Evolutionary conservation across 1,140 invertebrate genomes (phyloP), one percentile per base, ranked within the genome.

Genomic region (Oreohelix idahoensis): DNA sequence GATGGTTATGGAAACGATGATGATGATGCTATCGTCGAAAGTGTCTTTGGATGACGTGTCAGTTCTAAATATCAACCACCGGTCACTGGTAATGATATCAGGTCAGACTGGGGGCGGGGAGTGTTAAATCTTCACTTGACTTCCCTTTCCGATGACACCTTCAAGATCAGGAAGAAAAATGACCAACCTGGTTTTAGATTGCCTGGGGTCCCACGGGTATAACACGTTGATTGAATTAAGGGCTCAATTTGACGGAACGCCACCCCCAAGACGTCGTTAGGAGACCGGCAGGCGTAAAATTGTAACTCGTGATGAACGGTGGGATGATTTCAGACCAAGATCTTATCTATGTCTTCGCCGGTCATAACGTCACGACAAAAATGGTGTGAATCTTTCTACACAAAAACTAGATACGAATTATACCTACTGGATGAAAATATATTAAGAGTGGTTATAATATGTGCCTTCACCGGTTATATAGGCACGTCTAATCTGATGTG

Each of bases 211-310:
- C 63, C 63, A 8, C 5, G 63, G 63, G 63, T 35, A 66, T 4
- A 66, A 35, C 8, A 8, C 63, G 29, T 17, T 66, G 63, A 66
- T 66, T 29, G 17, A 66, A 66, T 66, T 66, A 66, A 66, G 63
- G 63, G 63, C 20, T 66, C 63, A 66, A 66, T 66, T 66, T 66
- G 63, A 66, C 63, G 63, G 63, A 66, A 32, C 63, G 63, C 5
- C 63, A 66, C 63, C 29, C 32, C 63, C n/a, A 66, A 5, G 63
- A 66, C 2, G 11, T 35, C n/a, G n/a, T 66, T 32, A 66, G 63
- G n/a, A 23, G 11, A 32, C 29, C 10, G 63, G 63, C 63, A 66
- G 63, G 63, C 63, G 63, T 2, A 66, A 66, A 66, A 66, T 66
- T 66, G 63, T 66, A 66, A 66, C n/a, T 66, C 20, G n/a, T 66